Evolutionary conservation across 2,113 vertebrate genomes (phyloP), one percentile per base, ranked within the genome.

Genomic region (Rhizomys pruinosus): DNA sequence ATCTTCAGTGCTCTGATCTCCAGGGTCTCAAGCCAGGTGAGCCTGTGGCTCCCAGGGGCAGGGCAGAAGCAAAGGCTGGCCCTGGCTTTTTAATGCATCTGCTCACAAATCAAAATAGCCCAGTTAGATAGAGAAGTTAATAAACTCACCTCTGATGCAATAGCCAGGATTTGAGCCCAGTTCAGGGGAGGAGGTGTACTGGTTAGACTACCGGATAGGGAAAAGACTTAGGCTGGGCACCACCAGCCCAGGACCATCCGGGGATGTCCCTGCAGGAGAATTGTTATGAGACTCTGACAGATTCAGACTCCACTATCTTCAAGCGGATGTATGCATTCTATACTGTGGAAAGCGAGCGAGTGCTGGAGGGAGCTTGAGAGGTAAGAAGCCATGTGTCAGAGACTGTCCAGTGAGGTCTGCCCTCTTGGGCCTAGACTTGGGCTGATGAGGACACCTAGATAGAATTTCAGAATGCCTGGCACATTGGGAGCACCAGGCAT

Each of bases 401-500:
- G 44, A 15, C 8, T 5, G 0, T 32, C 55, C 27, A 3, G 4
- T 17, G 63, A 63, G 34, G 76, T 34, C 5, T 2, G 11, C 16
- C 59, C 66, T 47, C 20, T 9, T 2, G 19, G 7, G 32, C 22
- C 71, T 34, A 34, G 15, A 27, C 15, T 1, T 29, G 44, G 55
- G 39, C 88, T 72, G 84, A 59, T 8, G 47, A 63, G 25, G 32
- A 69, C 39, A 34, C 47, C 73, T 13, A 39, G 7, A 20, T 29
- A 64, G 59, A 44, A 32, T 72, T 81, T 68, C 55, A 37, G 74
- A 86, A 63, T 4, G 32, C n/a, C 29, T n/a, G 27, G 7, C 27
- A 63, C 32, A 6, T 8, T 2, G 34, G 78, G 63, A 11, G 11
- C 23, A 3, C 19, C 13, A 8, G 3, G 59, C 8, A 1, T n/a